These are phyloP conservation scores for Metaphire vulgaris DNA, from an alignment of 1,140 invertebrate genomes.

Conservation along the genomic window DNA sequence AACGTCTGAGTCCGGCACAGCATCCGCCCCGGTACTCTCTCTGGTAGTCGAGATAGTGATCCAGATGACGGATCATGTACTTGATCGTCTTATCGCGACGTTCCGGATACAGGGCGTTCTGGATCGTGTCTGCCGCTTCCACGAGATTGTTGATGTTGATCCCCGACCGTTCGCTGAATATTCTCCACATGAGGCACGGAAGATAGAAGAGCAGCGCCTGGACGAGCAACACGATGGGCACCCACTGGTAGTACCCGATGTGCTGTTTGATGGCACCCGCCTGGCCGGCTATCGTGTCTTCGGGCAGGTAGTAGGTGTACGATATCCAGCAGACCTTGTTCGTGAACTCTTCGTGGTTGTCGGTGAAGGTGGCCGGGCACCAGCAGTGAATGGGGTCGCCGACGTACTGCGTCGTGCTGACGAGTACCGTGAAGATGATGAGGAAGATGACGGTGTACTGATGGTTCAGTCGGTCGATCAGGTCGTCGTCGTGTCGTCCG, in stretches of 20 bases:
- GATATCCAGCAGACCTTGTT: slow-evolving; percentile 52
- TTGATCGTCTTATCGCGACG: too few species aligned
- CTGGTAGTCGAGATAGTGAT: too few species aligned
- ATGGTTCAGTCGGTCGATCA: slow-evolving; percentile 49
- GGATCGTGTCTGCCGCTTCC: slow-evolving; percentile 45
- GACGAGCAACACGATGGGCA: slow-evolving; percentile 55
- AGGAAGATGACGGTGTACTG: slow-evolving; percentile 51
- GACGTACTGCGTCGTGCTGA: slow-evolving; percentile 93
- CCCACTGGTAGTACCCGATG: slow-evolving; percentile 56
- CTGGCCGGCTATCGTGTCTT: slow-evolving; percentile 23
- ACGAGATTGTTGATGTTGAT: slow-evolving; percentile 32
- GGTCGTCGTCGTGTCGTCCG: slow-evolving; percentile 50
- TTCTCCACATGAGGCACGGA: slow-evolving; percentile 30
- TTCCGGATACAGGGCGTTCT: too few species aligned
- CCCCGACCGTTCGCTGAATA: slow-evolving; percentile 29
- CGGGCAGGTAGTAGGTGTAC: slow-evolving; percentile 45
- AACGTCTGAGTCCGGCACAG: slow-evolving; percentile 29
- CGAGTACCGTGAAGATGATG: slow-evolving; percentile 49
- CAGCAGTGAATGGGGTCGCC: slow-evolving; percentile 57
- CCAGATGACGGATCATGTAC: too few species aligned
- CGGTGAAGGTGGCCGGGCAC: slow-evolving; percentile 51
- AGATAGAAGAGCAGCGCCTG: slow-evolving; percentile 49
- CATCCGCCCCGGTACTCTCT: slow-evolving; percentile 34
- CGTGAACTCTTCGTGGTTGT: slow-evolving; percentile 48
- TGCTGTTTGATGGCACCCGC: slow-evolving; percentile 35